Conservation (phyloP, 1,140 invertebrate species). For the Bombus turneri region DNA sequence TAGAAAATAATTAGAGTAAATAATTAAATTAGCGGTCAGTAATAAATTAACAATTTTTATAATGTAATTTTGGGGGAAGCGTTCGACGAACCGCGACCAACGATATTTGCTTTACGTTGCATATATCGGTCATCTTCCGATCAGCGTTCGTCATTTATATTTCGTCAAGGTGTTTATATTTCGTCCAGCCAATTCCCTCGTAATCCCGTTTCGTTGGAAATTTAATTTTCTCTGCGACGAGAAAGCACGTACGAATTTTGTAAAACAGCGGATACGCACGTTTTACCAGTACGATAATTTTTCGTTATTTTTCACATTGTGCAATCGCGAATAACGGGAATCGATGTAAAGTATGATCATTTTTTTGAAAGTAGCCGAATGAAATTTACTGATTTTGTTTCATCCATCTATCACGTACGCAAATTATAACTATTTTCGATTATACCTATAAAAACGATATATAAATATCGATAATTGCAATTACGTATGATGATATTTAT, state of each 20-base stretch:
- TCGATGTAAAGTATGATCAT: accelerated
- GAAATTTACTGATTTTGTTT: too few relatives aligned
- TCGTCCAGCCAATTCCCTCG: not conserved
- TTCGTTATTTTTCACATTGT: not conserved
- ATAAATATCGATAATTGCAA: too few relatives aligned
- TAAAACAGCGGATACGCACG: not conserved
- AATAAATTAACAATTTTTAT: not conserved
- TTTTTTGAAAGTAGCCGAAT: too few relatives aligned
- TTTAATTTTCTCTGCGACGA: not conserved
- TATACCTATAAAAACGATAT: too few relatives aligned
- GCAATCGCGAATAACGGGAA: not conserved
- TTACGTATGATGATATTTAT: too few relatives aligned
- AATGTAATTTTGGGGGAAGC: not conserved
- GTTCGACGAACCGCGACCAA: not conserved
- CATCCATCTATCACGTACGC: accelerated
- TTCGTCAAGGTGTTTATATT: not conserved
- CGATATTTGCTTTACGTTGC: not conserved
- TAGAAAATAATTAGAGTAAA: too few relatives aligned
- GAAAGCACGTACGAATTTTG: not conserved
- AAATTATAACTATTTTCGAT: too few relatives aligned
- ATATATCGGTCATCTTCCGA: not conserved
- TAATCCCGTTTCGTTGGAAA: slow-evolving; percentile 1
- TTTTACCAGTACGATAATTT: not conserved
- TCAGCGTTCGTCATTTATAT: slow-evolving; percentile 3
- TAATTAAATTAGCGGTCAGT: too few relatives aligned